These are phyloP conservation scores for Amitus sp. DNA, from an alignment of 2,888 invertebrate genomes.

Conservation along the genomic window DNA sequence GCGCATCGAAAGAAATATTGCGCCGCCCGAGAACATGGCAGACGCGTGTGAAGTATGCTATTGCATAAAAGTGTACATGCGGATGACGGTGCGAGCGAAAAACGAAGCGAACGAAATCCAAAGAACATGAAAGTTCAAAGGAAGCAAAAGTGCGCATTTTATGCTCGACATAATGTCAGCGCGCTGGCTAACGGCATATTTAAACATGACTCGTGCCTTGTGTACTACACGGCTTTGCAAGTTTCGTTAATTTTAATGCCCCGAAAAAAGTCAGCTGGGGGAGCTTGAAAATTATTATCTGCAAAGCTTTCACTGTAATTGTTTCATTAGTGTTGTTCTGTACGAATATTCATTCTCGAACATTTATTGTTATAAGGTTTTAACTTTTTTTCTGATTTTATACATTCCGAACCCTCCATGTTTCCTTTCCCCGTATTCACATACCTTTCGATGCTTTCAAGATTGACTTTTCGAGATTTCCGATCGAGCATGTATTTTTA, in stretches of 20 bases:
- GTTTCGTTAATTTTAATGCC: slow-evolving; percentile 31
- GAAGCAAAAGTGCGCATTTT: slow-evolving; percentile 35
- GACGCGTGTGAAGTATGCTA: slow-evolving; percentile 17
- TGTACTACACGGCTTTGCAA: slow-evolving; percentile 9
- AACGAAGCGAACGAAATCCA: slow-evolving; percentile 30
- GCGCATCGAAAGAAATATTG: slow-evolving; percentile 18
- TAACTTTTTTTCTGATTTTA: too few species aligned
- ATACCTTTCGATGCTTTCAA: too few species aligned
- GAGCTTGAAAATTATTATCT: too few species aligned
- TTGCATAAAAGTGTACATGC: slow-evolving; percentile 22
- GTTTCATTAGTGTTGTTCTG: too few species aligned
- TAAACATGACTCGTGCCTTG: slow-evolving; percentile 23
- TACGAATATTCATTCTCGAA: too few species aligned
- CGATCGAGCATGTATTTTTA: too few species aligned
- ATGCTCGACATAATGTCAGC: slow-evolving; percentile 34
- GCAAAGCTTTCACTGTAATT: too few species aligned
- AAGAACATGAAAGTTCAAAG: slow-evolving; percentile 36
- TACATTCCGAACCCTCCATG: too few species aligned
- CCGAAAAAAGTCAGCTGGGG: slow-evolving; percentile 16
- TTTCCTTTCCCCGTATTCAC: too few species aligned
- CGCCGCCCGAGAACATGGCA: slow-evolving; percentile 12
- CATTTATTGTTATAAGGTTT: too few species aligned
- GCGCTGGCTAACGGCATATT: slow-evolving; percentile 34
- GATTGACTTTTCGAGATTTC: too few species aligned
- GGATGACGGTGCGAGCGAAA: slow-evolving; percentile 16